Evolutionary conservation across 1,140 invertebrate genomes (phyloP), one percentile per base, ranked within the genome.

Genomic region (Bombus sylvicola): DNA sequence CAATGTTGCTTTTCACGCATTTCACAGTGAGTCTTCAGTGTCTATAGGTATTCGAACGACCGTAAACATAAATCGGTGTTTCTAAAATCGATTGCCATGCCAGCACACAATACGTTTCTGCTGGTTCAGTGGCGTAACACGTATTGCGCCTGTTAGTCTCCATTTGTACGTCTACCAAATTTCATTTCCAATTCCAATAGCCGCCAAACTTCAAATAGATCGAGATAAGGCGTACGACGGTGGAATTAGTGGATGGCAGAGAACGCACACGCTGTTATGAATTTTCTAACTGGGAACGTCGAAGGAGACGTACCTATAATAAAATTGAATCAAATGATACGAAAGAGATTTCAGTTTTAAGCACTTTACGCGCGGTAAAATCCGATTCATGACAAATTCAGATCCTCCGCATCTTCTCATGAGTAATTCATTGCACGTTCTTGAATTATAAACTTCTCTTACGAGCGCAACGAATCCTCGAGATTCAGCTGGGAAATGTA

Each of bases 131-230:
- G 34, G 34, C n/a, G 68, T 86, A 86, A 89, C 85, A 68, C 66
- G 85, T 66, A 62, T 66, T 31, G 57, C 71, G 69, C 12, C 75
- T 68, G 81, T 64, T 80, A 43, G 41, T 72, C 59, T 62, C 79
- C 75, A 85, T 90, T 89, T 79, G 82, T 87, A 85, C 87, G 84
- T 92, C 86, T 87, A 91, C 87, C 85, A 91, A 92, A 92, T 92
- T 92, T 92, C 90, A 92, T 93, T 93, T 92, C 89, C 92, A 92
- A 92, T 93, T 92, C 91, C 90, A 86, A 91, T 89, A 71, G 84
- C 66, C 81, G 82, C 39, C 83, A 89, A 87, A 89, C 87, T 89
- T 43, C 8, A 69, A 89, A 88, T 87, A 78, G 85, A 83, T 82
- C 73, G 85, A 72, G 57, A 47, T 86, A 88, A 79, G 79, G 77